Percentiles rank a stretch among this genome's conserved stretches.
These are phyloP conservation scores for Enteromius fasciolatus DNA, from an alignment of 2,797 vertebrate species.

Conservation along the genomic window DNA sequence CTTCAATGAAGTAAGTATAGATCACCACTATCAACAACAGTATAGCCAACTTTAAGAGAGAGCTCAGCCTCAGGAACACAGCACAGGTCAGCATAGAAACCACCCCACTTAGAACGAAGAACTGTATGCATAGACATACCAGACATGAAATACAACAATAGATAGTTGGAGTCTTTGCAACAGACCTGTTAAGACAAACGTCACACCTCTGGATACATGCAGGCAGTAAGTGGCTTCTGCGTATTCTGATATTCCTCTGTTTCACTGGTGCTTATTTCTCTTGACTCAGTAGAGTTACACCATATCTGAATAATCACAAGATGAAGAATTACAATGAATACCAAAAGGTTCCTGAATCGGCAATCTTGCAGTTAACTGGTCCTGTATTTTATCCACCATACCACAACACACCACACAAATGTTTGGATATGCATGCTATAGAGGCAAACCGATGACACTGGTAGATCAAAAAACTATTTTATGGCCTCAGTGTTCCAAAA, in stretches of 20 bases:
- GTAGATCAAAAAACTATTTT: background rate
- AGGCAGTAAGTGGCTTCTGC: slow-evolving; percentile 64
- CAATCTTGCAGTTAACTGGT: background rate
- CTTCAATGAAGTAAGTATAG: slow-evolving; percentile 77
- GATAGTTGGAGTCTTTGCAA: background rate
- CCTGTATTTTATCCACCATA: background rate
- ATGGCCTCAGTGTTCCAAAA: background rate
- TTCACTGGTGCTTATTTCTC: slow-evolving; percentile 28
- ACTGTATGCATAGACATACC: slow-evolving; percentile 54
- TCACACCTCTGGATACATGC: slow-evolving; percentile 75
- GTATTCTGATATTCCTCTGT: slow-evolving; percentile 41
- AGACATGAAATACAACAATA: background rate
- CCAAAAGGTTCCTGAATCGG: background rate
- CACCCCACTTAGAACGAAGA: slow-evolving; percentile 76
- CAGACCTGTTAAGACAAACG: background rate
- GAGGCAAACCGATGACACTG: background rate
- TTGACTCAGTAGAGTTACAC: slow-evolving; percentile 68
- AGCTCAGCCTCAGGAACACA: slow-evolving; percentile 79
- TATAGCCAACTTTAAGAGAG: slow-evolving; percentile 76
- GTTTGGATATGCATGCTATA: background rate
- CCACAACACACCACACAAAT: background rate
- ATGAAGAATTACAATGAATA: background rate
- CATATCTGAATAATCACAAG: slow-evolving; percentile 69
- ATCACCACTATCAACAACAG: slow-evolving; percentile 70
- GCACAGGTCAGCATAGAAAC: slow-evolving; percentile 82